phyloP scores from a whole-genome alignment of 2,797 vertebrate genomes.

The Arnoldichthys spilopterus region DNA sequence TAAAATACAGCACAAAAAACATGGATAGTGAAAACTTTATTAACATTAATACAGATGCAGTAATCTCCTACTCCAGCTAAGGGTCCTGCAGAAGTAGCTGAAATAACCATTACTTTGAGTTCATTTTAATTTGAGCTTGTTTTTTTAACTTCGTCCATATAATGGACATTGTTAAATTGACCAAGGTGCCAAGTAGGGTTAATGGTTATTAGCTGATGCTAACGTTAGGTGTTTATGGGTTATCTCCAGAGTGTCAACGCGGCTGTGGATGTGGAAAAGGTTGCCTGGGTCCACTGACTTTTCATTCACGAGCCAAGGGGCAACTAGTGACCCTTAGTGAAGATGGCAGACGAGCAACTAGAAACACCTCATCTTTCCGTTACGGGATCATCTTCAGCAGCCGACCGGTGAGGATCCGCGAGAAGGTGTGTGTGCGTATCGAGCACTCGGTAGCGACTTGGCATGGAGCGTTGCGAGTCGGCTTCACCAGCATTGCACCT shows the following conservation, averaged over 20 bases:
- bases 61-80: no score
- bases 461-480: slow-evolving; percentile 79
- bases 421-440: slow-evolving; percentile 75
- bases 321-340: slow-evolving; percentile 68
- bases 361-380: slow-evolving; percentile 64
- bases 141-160: neutral
- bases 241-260: neutral
- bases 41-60: no score
- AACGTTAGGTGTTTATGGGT: neutral
- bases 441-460: slow-evolving; percentile 52
- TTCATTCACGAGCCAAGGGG: slow-evolving; percentile 74
- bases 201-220: neutral
- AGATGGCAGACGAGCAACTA: slow-evolving; percentile 51
- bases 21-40: no score
- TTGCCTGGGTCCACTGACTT: slow-evolving; percentile 76
- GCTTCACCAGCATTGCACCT: slow-evolving; percentile 81
- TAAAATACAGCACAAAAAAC: no score
- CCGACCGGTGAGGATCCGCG: slow-evolving; percentile 66
- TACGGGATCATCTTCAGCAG: slow-evolving; percentile 83
- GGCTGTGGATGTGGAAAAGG: slow-evolving; percentile 44
- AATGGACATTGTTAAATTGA: neutral
- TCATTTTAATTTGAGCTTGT: neutral
- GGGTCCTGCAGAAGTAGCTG: no score
- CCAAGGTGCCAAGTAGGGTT: neutral
- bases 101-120: neutral